Evolutionary conservation across 1,140 invertebrate genomes (phyloP).

Genomic region (Drosophila lini): DNA sequence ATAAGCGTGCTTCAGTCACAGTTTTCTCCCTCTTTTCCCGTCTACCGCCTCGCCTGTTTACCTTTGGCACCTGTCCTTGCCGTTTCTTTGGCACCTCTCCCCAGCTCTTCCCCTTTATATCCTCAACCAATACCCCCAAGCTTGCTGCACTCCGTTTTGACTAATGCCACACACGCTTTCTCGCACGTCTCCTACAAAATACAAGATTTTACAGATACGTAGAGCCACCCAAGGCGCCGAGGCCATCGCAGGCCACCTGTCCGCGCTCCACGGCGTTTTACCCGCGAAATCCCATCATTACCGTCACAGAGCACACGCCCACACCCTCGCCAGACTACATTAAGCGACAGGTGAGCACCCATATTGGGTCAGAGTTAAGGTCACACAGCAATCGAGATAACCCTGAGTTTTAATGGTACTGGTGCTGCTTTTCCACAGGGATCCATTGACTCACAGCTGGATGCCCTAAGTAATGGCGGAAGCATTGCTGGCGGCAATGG

Average conservation of each 20-base stretch:
- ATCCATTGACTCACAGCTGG: slow-evolving; percentile 92
- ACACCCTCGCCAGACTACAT: slow-evolving; percentile 93
- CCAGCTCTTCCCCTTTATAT: not conserved
- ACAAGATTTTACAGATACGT: slow-evolving; percentile 84
- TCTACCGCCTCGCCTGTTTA: slow-evolving; percentile 16
- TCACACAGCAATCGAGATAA: not conserved
- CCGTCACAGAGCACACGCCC: slow-evolving; percentile 97
- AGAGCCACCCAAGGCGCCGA: slow-evolving; percentile 74
- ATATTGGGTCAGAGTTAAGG: slow-evolving; percentile 1
- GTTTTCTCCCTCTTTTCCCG: not conserved
- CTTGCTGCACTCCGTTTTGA: slow-evolving; percentile 64
- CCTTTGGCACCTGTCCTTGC: slow-evolving; percentile 43
- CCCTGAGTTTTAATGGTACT: not conserved
- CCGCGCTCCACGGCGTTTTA: slow-evolving; percentile 82
- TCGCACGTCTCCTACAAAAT: slow-evolving; percentile 69
- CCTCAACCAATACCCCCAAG: slow-evolving; percentile 4
- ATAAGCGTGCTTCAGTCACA: slow-evolving; percentile 1
- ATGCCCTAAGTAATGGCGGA: slow-evolving; percentile 88
- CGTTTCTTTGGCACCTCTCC: slow-evolving; percentile 9
- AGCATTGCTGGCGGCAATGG: slow-evolving; percentile 74
- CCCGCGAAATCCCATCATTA: slow-evolving; percentile 95
- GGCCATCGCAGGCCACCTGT: slow-evolving; percentile 67
- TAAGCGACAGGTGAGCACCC: slow-evolving; percentile 87
- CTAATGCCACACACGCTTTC: slow-evolving; percentile 67
- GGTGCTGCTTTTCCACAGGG: slow-evolving; percentile 85